Evolutionary conservation across 2,797 vertebrate species (phyloP).

Genomic region (Phylloscopus collybita): DNA sequence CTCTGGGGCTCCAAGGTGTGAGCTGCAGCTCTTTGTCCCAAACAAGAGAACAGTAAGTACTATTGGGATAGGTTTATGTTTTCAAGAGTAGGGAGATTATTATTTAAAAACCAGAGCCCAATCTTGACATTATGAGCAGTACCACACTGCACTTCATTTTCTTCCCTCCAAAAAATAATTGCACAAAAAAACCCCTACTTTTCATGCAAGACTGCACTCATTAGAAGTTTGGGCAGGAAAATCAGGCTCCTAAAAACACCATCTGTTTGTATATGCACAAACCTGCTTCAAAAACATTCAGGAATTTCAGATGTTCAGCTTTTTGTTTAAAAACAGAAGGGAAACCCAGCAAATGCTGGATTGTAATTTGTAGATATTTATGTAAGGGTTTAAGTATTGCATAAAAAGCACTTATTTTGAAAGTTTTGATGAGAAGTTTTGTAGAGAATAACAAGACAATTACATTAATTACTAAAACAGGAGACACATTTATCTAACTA

Average conservation of each 20-base stretch:
- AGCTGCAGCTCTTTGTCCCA: neutral
- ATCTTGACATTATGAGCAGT: neutral
- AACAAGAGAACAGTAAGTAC: neutral
- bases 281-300: neutral
- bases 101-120: neutral
- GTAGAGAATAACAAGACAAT: neutral
- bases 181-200: neutral
- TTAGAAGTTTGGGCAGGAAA: slow-evolving; percentile 31
- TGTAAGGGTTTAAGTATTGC: neutral
- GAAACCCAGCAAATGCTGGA: neutral
- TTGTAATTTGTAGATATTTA: neutral
- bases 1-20: neutral
- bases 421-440: neutral
- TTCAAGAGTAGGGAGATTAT: neutral
- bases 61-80: neutral
- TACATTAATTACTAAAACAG: neutral
- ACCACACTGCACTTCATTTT: neutral
- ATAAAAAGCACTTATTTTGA: neutral
- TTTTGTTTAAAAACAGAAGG: neutral
- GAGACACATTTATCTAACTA: neutral
- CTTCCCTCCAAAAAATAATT: neutral
- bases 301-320: neutral
- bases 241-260: slow-evolving; percentile 3
- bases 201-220: neutral
- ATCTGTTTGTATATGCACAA: neutral